phyloP scores from a whole-genome alignment of 2,797 vertebrate genomes.

The Oryzias dopingdopingensis region DNA sequence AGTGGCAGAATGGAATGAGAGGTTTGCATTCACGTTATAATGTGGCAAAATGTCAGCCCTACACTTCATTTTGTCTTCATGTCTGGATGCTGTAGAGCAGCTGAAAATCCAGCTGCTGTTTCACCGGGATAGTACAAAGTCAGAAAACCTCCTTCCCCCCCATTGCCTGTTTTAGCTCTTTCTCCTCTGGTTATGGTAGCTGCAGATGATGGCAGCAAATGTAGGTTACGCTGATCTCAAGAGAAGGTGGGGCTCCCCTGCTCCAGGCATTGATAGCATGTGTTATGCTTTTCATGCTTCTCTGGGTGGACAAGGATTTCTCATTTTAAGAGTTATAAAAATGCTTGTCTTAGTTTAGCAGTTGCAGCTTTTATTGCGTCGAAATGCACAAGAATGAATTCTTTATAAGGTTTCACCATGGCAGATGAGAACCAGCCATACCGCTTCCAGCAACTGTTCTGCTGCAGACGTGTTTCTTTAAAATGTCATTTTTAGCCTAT shows the following conservation, averaged over 20 bases:
- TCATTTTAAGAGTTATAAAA: conserved; percentile 2
- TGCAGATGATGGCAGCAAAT: conserved; percentile 32
- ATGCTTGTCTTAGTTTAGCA: conserved; percentile 6
- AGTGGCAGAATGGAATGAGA: too few species aligned
- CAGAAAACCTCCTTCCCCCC: neutral
- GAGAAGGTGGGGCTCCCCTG: conserved; percentile 34
- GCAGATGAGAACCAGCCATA: neutral
- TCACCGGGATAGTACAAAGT: conserved; percentile 2
- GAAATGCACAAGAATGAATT: neutral
- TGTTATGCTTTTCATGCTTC: conserved; percentile 13
- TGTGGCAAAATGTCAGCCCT: too few species aligned
- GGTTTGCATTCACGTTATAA: too few species aligned
- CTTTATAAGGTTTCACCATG: neutral
- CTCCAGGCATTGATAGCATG: conserved; percentile 1
- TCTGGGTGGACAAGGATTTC: neutral
- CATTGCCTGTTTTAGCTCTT: neutral
- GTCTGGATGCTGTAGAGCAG: too few species aligned
- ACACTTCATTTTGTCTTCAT: too few species aligned
- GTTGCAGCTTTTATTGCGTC: neutral
- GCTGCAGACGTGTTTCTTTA: too few species aligned
- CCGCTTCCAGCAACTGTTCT: too few species aligned
- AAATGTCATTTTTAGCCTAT: too few species aligned
- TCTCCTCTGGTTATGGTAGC: neutral
- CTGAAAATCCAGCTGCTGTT: too few species aligned
- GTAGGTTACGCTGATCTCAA: conserved; percentile 41